Evolutionary conservation across 2,888 invertebrate genomes (phyloP).

Genomic region (Drosophila fungiperda): DNA sequence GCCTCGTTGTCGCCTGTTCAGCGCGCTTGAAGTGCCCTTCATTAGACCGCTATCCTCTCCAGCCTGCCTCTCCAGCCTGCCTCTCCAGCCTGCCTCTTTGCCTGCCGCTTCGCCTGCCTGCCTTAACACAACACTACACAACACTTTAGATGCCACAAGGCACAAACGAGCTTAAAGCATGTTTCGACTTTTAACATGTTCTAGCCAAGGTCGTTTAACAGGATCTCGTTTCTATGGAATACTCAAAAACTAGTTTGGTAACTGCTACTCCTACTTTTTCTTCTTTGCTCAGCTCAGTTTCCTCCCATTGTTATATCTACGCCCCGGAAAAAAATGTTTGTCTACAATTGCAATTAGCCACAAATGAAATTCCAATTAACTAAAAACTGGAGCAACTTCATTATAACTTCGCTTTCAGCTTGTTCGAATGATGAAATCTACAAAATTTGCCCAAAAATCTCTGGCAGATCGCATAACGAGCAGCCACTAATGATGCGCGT

Average conservation of each 20-base stretch:
- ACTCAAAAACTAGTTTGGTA: conserved; percentile 37
- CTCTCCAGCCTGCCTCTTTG: conserved; percentile 22
- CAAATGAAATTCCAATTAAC: conserved; percentile 69
- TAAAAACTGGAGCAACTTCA: conserved; percentile 74
- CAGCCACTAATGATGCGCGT: conserved; percentile 70
- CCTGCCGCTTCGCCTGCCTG: conserved; percentile 4
- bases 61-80: conserved; percentile 3
- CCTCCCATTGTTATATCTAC: conserved; percentile 13
- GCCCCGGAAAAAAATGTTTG: conserved; percentile 10
- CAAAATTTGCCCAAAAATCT: conserved; percentile 53
- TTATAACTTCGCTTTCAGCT: conserved; percentile 50
- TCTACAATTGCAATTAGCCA: conserved; percentile 39
- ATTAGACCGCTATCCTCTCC: conserved; percentile 64
- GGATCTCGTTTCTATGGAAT: conserved; percentile 32
- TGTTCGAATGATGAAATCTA: conserved; percentile 58
- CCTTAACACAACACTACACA: neutral
- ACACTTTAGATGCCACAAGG: conserved; percentile 1
- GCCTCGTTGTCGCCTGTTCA: conserved; percentile 39
- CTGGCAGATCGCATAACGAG: conserved; percentile 70
- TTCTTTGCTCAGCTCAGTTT: neutral
- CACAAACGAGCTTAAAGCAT: conserved; percentile 38
- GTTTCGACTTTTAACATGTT: conserved; percentile 43
- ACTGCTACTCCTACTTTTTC: neutral
- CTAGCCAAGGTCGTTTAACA: conserved; percentile 61
- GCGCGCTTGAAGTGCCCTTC: conserved; percentile 72